These are phyloP conservation scores for Xiphorhynchus erythropygius DNA, from an alignment of 2,797 vertebrate species.

Conservation along the genomic window DNA sequence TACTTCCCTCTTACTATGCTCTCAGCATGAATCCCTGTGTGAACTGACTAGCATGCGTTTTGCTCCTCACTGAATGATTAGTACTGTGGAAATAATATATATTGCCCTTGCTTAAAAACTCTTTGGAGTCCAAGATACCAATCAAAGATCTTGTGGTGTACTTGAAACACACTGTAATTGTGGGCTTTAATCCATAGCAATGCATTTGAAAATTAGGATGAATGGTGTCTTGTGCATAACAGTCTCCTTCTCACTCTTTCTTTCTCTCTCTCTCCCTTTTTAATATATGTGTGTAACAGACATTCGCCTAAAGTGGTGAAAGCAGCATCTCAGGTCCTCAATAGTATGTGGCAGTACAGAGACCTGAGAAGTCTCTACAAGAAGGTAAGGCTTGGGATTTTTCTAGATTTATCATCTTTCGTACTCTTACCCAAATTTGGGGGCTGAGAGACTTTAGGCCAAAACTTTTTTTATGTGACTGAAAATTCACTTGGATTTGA, in stretches of 20 bases:
- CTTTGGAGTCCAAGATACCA: not conserved
- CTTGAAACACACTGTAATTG: not conserved
- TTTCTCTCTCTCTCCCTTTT: conserved; percentile 44
- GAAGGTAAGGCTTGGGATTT: conserved; percentile 85
- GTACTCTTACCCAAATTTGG: not conserved
- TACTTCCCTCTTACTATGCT: not conserved
- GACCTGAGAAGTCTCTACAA: conserved; percentile 99
- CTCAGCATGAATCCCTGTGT: not conserved
- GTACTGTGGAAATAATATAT: not conserved
- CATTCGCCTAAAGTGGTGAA: conserved; percentile 99
- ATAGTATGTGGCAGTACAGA: conserved; percentile 99
- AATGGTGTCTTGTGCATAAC: not conserved
- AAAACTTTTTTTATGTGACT: not conserved
- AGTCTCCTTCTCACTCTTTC: conserved; percentile 7
- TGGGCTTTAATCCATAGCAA: not conserved
- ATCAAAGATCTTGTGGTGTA: not conserved
- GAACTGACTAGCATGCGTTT: not conserved
- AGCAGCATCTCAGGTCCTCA: conserved; percentile 97
- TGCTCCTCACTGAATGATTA: not conserved
- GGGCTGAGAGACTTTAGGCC: conserved; percentile 2
- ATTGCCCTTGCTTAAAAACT: not conserved
- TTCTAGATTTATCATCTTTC: conserved; percentile 1
- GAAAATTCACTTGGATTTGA: not conserved
- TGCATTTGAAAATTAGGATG: not conserved
- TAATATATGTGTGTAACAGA: conserved; percentile 73